Evolutionary conservation across 1,140 invertebrate species (phyloP), one percentile per base, ranked within the genome.

Genomic region (Diorhabda carinulata): DNA sequence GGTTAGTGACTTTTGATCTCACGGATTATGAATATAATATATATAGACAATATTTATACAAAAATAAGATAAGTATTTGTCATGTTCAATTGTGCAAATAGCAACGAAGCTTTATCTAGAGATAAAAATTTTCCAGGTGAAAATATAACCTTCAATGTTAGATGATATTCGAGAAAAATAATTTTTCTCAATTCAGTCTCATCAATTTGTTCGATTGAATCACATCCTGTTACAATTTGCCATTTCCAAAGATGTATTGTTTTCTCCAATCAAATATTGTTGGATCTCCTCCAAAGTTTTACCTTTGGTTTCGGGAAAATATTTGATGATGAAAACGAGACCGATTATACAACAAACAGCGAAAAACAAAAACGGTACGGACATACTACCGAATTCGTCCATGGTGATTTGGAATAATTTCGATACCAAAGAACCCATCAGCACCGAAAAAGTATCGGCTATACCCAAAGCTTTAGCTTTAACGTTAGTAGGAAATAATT

Each of bases 291-390:
- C 87, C 60, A 93, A 85, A 0, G 89, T 88, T 77, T 91, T 92
- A 5, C 90, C 91, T 82, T 93, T 94, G 0, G 92, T 95, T 81
- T 95, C 93, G 0, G 92, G 91, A 40, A 94, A 83, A 59, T 86
- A 84, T 3, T 84, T 80, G 8, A 88, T 81, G 60, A 88, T 85
- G 73, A 89, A 91, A 9, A 89, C 67, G 2, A 88, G 77, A 4
- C 89, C 85, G 2, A 88, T 62, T 0, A 87, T 74, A 47, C 89
- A 90, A 72, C 90, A 84, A 4, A 86, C 78, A 1, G 90, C 82
- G 80, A 96, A 95, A 9, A 89, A 78, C 83, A 87, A 89, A 80
- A 92, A 94, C 57, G 89, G 87, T 67, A 86, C 87, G 77, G 91
- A 88, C 57, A 88, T 86, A 5, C 68, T 72, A 84, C 84, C 43